Base-by-base conservation (phyloP, 2,113 vertebrate species). In the Pristiophorus japonicus region DNA sequence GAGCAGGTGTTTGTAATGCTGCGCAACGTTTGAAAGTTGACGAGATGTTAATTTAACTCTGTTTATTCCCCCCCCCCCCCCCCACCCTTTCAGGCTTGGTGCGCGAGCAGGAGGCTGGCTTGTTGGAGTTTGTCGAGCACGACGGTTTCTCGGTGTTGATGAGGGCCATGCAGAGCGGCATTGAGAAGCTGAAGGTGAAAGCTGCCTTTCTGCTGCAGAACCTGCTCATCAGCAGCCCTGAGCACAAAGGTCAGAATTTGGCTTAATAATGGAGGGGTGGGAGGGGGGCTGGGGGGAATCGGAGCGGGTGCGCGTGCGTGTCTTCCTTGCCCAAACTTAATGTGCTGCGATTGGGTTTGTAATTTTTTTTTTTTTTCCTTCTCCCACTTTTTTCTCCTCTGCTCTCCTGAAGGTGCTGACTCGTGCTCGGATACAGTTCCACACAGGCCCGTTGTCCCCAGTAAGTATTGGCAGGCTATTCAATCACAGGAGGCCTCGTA, bases 81-180 rank as follows among this genome's bases (percentile, higher is more conserved):
- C 47, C 38, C 73, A 27, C 27, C 0, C 73, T 63, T 18, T 10
- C 95, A 99, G 98, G 98, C 96, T 96, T 99, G 94, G 98, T 99
- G 67, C 97, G 98, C 65, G 98, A 99, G 96, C 98, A 98, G 96
- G 98, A 98, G 94, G 97, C 96, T 0, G 98, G 98, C 11, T 96
- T 99, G 38, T 95, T 96, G 95, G 98, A 97, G n/a, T 99, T 99
- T 96, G 96, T 98, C 18, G 97, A 97, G 7, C 97, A 97, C 0
- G 98, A 99, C 0, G 98, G 98, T 42, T 98, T 99, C 97, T 99
- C 98, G 0, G 98, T 99, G 96, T 96, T 99, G 95, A 98, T 99
- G 98, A 97, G 98, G 70, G 98, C 98, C 95, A 99, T 99, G 98
- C 98, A 99, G 97, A 98, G 98, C 0, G 97, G 98, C 34, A 97